Percentiles rank a stretch among this genome's conserved stretches.
Conservation (phyloP, 2,888 invertebrate genomes). For the Anodontia alba region DNA sequence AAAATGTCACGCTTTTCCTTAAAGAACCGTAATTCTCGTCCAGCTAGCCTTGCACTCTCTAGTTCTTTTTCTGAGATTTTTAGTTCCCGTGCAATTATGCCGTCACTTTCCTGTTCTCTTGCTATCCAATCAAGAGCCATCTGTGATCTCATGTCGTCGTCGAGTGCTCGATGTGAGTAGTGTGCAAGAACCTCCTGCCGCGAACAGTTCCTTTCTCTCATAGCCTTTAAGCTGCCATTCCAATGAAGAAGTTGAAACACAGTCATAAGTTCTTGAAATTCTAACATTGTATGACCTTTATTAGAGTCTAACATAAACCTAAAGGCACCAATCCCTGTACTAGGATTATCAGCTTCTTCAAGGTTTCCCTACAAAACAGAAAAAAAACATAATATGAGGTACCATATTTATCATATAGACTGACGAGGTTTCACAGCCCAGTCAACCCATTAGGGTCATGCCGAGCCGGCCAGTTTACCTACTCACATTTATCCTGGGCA, state of each 20-base stretch:
- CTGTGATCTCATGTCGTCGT: constrained; percentile 96
- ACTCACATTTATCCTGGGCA: too few relatives aligned
- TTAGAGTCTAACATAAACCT: constrained; percentile 89
- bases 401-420: constrained; percentile 3
- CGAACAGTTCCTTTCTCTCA: constrained; percentile 97
- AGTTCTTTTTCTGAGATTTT: constrained; percentile 94
- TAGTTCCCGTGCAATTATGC: constrained; percentile 92
- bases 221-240: constrained; percentile 98
- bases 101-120: constrained; percentile 88
- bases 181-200: constrained; percentile 95
- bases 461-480: too few relatives aligned
- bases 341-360: constrained; percentile 87
- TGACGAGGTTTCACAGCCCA: not conserved
- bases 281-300: constrained; percentile 94
- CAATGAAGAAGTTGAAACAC: constrained; percentile 97
- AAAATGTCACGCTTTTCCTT: constrained; percentile 98
- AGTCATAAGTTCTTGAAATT: constrained; percentile 99
- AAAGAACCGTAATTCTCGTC: constrained; percentile 95
- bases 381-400: not conserved
- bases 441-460: too few relatives aligned
- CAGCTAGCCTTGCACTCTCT: constrained; percentile 93
- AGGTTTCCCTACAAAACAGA: constrained; percentile 70
- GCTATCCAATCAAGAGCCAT: constrained; percentile 99
- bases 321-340: constrained; percentile 92
- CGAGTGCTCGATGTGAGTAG: constrained; percentile 95